Base-by-base conservation (phyloP, 2,888 invertebrate species). In the Eulithis prunata region DNA sequence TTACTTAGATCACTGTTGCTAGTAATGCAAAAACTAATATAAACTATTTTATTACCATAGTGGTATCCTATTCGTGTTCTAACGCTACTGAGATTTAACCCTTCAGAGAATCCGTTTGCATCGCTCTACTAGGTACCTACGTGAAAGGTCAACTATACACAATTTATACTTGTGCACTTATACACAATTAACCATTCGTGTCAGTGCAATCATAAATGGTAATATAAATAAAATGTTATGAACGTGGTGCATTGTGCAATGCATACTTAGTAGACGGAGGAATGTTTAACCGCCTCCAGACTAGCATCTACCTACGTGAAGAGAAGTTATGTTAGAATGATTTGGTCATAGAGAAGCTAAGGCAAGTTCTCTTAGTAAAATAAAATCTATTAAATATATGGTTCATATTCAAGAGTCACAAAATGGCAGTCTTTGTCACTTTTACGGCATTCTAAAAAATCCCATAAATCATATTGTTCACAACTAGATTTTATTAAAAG, bases 121-220 rank as follows among this genome's bases (percentile, higher is more conserved):
- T 59, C 45, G 65, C 54, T 60, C 69, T 64, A 62, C 65, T 78
- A 83, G 52, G 52, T 59, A n/a, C n/a, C n/a, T n/a, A 63, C 83
- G 83, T 84, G 84, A 84, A 84, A 83, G 81, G 83, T 83, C 80
- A 79, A 51, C 59, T 52, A 62, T 65, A 55, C 70, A 65, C n/a
- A n/a, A n/a, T n/a, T n/a, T n/a, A n/a, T n/a, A 67, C 54, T 57
- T 43, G 63, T 49, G 59, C 57, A 45, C 49, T 52, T 64, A 70
- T 66, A 71, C 62, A 64, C 64, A 67, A 70, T 70, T 62, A 65
- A 46, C 65, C 57, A 68, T 69, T 68, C 71, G 73, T 73, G 73
- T 69, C 41, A 59, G 41, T 68, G 69, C 61, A 71, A 69, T 72
- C 72, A 71, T 67, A 70, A 67, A 54, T 51, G 62, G 60, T 60